A percentile compares a stretch with the other conserved stretches of the same genome.
Conservation (phyloP, 1,140 invertebrate genomes). For the Globodera ellingtonae region DNA sequence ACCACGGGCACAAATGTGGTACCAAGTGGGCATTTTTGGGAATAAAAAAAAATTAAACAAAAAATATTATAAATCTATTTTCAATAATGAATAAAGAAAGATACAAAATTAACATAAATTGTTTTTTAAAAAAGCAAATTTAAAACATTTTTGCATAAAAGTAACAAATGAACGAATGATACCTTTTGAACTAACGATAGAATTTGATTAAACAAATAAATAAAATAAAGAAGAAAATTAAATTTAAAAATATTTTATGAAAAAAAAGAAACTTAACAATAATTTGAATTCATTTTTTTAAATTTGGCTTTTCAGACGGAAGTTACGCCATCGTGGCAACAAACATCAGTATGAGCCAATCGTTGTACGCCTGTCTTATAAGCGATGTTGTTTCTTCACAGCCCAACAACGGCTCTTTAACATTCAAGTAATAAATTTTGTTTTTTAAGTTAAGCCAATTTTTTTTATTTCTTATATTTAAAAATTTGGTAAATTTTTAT, state of each 20-base stretch:
- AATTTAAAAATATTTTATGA: too few relatives aligned
- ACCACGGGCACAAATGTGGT: conserved; percentile 4
- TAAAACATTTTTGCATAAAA: too few relatives aligned
- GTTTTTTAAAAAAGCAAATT: too few relatives aligned
- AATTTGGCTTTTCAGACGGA: conserved; percentile 1
- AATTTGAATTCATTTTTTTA: neutral
- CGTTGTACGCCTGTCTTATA: conserved; percentile 1
- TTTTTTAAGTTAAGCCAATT: neutral
- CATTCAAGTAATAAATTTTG: conserved; percentile 5
- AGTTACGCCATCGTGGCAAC: conserved; percentile 20
- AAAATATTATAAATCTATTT: neutral
- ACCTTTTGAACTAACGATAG: too few relatives aligned
- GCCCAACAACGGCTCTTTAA: conserved; percentile 7
- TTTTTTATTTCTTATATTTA: neutral
- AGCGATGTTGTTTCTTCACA: conserved; percentile 15
- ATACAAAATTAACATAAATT: too few relatives aligned
- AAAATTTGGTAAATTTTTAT: neutral
- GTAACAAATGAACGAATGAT: too few relatives aligned
- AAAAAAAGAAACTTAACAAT: too few relatives aligned
- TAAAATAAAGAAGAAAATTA: too few relatives aligned
- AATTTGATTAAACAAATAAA: neutral
- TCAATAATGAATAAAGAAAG: too few relatives aligned
- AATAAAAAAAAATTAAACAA: neutral
- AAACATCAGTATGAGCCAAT: neutral
- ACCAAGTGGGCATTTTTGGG: neutral